Conservation (phyloP, 2,113 vertebrate genomes). For the Eolophus roseicapilla region DNA sequence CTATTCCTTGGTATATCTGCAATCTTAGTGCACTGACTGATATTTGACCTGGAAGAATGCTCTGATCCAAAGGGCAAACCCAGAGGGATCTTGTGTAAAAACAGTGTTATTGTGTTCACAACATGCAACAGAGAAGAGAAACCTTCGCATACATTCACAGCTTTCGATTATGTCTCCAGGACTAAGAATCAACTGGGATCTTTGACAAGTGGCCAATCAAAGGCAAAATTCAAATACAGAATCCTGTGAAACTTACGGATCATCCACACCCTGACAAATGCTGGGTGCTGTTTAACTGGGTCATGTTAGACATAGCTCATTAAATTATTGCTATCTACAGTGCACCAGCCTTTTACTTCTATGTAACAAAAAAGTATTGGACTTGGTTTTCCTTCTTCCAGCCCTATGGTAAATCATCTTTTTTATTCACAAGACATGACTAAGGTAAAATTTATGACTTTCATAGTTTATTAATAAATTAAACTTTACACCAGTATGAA, state of each 20-base stretch:
- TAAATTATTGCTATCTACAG: constrained; percentile 76
- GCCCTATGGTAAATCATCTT: constrained; percentile 57
- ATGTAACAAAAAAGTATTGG: constrained; percentile 55
- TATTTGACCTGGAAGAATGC: neutral
- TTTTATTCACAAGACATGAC: constrained; percentile 72
- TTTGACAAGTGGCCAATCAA: constrained; percentile 72
- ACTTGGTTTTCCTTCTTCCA: neutral
- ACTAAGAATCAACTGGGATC: constrained; percentile 25
- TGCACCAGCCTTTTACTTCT: neutral
- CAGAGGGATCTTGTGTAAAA: neutral
- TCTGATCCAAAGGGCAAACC: neutral
- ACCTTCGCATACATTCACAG: constrained; percentile 18
- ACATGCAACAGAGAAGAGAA: constrained; percentile 21
- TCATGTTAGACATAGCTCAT: constrained; percentile 77
- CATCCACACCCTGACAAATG: constrained; percentile 59
- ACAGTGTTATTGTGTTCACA: neutral
- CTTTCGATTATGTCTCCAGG: constrained; percentile 35
- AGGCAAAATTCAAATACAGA: constrained; percentile 81
- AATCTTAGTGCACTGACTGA: neutral
- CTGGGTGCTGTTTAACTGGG: constrained; percentile 76
- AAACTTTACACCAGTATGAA: neutral
- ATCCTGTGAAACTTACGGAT: constrained; percentile 77
- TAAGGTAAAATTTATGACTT: neutral
- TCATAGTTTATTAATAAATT: neutral
- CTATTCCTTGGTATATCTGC: neutral